Conservation (phyloP, 1,140 invertebrate genomes). For the Bombus waltoni region DNA sequence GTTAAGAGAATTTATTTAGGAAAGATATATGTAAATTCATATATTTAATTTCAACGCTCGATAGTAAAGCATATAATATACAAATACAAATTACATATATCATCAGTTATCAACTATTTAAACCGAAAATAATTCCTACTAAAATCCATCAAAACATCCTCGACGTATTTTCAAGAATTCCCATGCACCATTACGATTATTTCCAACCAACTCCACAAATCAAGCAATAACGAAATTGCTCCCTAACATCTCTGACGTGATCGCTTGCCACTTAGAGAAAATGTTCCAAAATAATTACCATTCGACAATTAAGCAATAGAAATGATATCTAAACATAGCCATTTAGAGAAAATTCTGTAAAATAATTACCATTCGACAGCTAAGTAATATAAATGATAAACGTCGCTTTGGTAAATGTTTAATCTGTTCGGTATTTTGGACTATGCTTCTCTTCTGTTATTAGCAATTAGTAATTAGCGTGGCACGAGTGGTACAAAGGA, state of each 20-base stretch:
- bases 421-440: constrained; percentile 21
- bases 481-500: constrained; percentile 59
- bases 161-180: not conserved
- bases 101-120: too few relatives aligned
- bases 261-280: too few relatives aligned
- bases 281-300: constrained; percentile 22
- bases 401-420: not conserved
- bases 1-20: too few relatives aligned
- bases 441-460: constrained; percentile 56
- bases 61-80: too few relatives aligned
- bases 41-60: too few relatives aligned
- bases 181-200: too few relatives aligned
- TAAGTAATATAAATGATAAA: not conserved
- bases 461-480: constrained; percentile 74
- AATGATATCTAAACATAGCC: not conserved
- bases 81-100: too few relatives aligned
- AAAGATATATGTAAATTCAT: too few relatives aligned
- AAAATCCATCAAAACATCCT: not conserved
- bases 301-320: too few relatives aligned
- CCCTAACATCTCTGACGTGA: too few relatives aligned
- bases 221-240: not conserved
- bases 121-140: too few relatives aligned
- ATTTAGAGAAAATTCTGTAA: not conserved
- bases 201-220: not conserved
- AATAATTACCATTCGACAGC: constrained; percentile 23